Base-by-base conservation (phyloP, 2,113 vertebrate species). In the Melanerpes formicivorus region DNA sequence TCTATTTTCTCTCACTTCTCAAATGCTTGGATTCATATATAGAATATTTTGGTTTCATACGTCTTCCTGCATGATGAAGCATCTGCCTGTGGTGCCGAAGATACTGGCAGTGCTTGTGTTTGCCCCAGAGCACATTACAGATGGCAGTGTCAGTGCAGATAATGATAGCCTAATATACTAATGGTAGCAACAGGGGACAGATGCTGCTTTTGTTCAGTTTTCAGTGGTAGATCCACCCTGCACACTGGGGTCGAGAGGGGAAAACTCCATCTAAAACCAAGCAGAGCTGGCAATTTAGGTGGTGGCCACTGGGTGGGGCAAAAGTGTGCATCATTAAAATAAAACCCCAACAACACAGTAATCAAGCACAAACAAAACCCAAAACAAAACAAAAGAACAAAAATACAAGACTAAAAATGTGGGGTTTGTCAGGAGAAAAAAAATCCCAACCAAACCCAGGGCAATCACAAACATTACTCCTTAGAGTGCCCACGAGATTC, bases 241-340 rank as follows among this genome's bases (percentile, higher is more conserved):
- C 34, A 80, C 76, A 55, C 58, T 18, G 48, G 42, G 84, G 37
- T 0, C 2, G 50, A 73, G 70, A 37, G 76, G 48, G 37, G 25
- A 56, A 80, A 60, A 63, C 11, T 1, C 22, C 56, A 54, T 18
- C 22, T 8, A 58, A 64, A 95, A 26, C 16, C 8, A 54, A 82
- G 60, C 42, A 54, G 19, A 59, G 21, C 27, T 76, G 72, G n/a
- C 66, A 64, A 70, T 95, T 85, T 95, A 70, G 56, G 59, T 87
- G 86, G 73, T 54, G 86, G 80, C 96, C 97, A 92, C 94, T 94
- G 92, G 96, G 94, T 96, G 96, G 97, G 92, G 95, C 63, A 96
- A 97, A 97, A 96, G 94, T 65, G 92, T 84, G 87, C 29, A 32
- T 56, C 69, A 90, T 87, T 52, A 29, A 34, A 44, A 27, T 18